phyloP scores from a whole-genome alignment of 2,888 invertebrate species.

The Marronus borbonicus region DNA sequence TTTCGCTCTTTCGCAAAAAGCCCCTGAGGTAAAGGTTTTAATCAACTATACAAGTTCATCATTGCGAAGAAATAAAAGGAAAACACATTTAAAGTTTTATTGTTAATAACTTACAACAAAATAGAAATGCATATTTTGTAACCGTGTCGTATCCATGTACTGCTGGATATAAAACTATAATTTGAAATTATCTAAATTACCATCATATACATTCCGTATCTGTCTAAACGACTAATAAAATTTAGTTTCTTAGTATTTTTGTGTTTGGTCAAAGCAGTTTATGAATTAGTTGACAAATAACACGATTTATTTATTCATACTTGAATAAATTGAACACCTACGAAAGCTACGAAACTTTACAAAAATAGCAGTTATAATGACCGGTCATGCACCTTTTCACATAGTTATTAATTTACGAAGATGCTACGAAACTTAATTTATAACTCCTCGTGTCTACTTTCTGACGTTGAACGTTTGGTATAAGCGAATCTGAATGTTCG shows the following conservation, averaged over 20 bases:
- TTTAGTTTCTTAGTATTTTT: not conserved
- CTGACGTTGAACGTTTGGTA: not conserved
- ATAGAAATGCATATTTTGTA: too few species aligned
- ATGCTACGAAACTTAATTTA: conserved; percentile 7
- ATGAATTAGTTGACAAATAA: conserved; percentile 3
- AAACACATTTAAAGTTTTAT: too few species aligned
- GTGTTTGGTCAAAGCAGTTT: not conserved
- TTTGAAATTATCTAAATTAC: too few species aligned
- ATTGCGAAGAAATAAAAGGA: too few species aligned
- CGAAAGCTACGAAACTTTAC: not conserved
- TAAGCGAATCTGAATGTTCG: not conserved
- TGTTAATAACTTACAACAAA: too few species aligned
- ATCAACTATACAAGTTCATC: too few species aligned
- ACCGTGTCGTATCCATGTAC: too few species aligned
- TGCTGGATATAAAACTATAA: too few species aligned
- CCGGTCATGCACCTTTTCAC: conserved; percentile 25
- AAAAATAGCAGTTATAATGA: conserved; percentile 35
- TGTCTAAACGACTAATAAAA: not conserved
- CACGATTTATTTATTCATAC: not conserved
- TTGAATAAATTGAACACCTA: conserved; percentile 10
- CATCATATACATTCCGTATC: too few species aligned
- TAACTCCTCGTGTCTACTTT: not conserved
- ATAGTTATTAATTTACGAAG: conserved; percentile 17
- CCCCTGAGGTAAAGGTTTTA: too few species aligned
- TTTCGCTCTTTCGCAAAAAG: too few species aligned